Conservation (phyloP, 1,140 invertebrate species). For the Nymphalis io region DNA sequence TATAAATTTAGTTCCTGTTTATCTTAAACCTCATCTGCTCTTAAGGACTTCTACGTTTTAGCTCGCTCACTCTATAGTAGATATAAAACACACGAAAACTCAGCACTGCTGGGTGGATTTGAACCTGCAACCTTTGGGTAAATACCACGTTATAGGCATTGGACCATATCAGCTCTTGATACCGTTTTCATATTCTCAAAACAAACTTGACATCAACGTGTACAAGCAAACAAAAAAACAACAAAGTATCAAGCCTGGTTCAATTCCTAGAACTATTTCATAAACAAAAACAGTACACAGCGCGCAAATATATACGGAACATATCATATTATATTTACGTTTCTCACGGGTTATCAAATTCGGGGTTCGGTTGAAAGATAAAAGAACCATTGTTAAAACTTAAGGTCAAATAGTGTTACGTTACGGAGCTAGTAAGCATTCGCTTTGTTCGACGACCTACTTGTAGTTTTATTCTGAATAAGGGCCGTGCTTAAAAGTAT, state of each 20-base stretch:
- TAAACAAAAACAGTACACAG: background rate
- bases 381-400: conserved; percentile 58
- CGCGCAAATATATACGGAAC: conserved; percentile 9
- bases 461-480: conserved; percentile 35
- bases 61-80: no score
- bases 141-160: no score
- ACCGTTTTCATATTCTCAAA: no score
- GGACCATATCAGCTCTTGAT: no score
- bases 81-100: no score
- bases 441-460: conserved; percentile 55
- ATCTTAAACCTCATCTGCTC: no score
- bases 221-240: no score
- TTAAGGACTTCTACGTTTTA: no score
- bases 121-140: no score
- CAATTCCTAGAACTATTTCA: background rate
- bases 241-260: background rate
- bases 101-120: no score
- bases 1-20: no score
- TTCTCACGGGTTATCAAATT: conserved; percentile 69
- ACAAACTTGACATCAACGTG: background rate
- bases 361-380: conserved; percentile 62
- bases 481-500: background rate
- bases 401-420: conserved; percentile 49
- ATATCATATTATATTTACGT: conserved; percentile 46
- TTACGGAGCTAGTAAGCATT: conserved; percentile 51